Evolutionary conservation across 2,888 invertebrate species (phyloP).

Genomic region (Heliconius ismenius): DNA sequence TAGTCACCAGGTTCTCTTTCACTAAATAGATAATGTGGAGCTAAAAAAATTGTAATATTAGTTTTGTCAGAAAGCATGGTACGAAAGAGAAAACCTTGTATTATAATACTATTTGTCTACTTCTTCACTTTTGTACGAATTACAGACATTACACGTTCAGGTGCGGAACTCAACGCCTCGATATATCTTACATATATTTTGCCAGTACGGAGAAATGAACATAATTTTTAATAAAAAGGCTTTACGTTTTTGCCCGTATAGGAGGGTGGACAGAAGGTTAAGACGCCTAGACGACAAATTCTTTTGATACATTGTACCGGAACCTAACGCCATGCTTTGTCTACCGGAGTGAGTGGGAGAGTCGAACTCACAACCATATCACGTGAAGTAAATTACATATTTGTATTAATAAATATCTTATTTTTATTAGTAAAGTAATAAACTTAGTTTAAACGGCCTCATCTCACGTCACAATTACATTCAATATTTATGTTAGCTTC

Average conservation of each 20-base stretch:
- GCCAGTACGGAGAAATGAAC: neutral
- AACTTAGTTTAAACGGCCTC: neutral
- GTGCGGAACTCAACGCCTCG: neutral
- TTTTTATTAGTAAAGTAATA: neutral
- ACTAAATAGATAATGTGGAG: no score
- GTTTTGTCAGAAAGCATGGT: neutral
- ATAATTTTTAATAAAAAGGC: neutral
- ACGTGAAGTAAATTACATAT: no score
- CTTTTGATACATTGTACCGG: no score
- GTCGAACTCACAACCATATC: no score
- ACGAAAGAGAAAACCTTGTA: neutral
- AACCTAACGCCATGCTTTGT: no score
- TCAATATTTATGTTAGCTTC: conserved; percentile 11
- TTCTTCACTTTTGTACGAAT: neutral
- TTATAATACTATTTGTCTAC: no score
- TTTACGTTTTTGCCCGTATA: neutral
- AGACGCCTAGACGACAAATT: no score
- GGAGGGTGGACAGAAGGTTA: neutral
- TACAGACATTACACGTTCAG: neutral
- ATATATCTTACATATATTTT: neutral
- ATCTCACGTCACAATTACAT: conserved; percentile 6
- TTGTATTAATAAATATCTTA: no score
- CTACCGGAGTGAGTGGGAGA: no score
- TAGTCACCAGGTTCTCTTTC: no score
- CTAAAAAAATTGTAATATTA: neutral